phyloP scores from a whole-genome alignment of 2,888 invertebrate species.

The Mactromeris polynyma region DNA sequence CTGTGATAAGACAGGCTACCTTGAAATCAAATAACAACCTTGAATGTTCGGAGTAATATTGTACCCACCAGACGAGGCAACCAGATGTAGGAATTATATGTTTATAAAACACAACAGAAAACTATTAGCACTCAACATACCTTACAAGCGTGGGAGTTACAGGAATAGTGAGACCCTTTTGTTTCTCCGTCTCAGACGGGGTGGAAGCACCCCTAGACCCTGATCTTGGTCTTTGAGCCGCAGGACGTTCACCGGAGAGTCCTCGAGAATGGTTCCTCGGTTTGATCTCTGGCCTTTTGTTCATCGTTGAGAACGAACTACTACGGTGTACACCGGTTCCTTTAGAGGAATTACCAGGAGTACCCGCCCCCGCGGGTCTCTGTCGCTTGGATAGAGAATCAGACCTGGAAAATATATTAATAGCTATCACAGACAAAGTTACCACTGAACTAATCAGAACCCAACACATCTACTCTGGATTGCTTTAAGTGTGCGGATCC shows the following conservation, averaged over 20 bases:
- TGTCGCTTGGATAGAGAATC: constrained; percentile 49
- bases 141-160: constrained; percentile 75
- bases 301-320: constrained; percentile 38
- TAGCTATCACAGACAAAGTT: not conserved
- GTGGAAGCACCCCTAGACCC: constrained; percentile 46
- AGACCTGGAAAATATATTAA: constrained; percentile 42
- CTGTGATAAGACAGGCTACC: too few species aligned
- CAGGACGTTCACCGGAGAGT: constrained; percentile 27
- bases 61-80: too few species aligned
- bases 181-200: constrained; percentile 20
- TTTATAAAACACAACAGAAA: not conserved
- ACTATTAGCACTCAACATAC: constrained; percentile 55
- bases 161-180: constrained; percentile 65
- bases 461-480: too few species aligned
- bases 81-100: too few species aligned
- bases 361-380: constrained; percentile 12
- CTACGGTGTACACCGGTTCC: constrained; percentile 38
- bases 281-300: not conserved
- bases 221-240: constrained; percentile 40
- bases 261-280: constrained; percentile 35
- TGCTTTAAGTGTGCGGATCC: too few species aligned
- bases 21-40: too few species aligned
- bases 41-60: too few species aligned
- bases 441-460: too few species aligned
- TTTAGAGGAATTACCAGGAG: constrained; percentile 17